Evolutionary conservation across 1,140 invertebrate genomes (phyloP), one percentile per base, ranked within the genome.

Genomic region (Mamestra configurata): DNA sequence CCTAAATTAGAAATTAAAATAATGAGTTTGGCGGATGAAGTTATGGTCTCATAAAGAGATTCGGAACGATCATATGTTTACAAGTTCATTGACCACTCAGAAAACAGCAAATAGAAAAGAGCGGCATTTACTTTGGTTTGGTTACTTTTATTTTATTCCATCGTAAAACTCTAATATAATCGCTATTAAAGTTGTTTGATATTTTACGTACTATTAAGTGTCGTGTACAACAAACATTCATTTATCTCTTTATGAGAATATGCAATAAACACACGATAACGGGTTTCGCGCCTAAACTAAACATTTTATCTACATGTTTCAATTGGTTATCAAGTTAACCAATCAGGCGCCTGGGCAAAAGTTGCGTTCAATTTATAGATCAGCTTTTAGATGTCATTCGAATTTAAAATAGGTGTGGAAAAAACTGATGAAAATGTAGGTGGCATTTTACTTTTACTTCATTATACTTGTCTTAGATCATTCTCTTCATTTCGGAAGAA

Each of bases 1-100:
- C 0, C 1, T 53, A 20, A 53, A 11, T 7, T n/a, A 22, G 43
- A 18, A 43, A 20, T 11, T 24, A 22, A 10, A 4, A 53, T 1
- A 22, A 11, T 22, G 3, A 1, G 10, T 10, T 8, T 10, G 8
- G 7, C 1, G 2, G 20, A 22, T 10, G 8, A 7, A 53, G 40
- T 22, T 53, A 20, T 53, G 22, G 4, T 7, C 7, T 53, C 11
- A 24, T 15, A 24, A 3, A 35, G 31, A 20, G 40, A 70, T 70
- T 70, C 70, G 70, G 70, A 72, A 53, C 70, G 15, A 71, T 8
- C 49, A 55, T 72, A 37, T 72, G 70, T 20, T 72, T 53, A 51
- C 13, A 53, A 53, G 70, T 51, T 72, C 70, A 72, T 55, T 72
- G 70, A 18, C 70, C 70, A 72, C 22, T 72, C 46, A 72, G 11